Base-by-base conservation (phyloP, 2,113 vertebrate species). In the Terrapene triunguis region DNA sequence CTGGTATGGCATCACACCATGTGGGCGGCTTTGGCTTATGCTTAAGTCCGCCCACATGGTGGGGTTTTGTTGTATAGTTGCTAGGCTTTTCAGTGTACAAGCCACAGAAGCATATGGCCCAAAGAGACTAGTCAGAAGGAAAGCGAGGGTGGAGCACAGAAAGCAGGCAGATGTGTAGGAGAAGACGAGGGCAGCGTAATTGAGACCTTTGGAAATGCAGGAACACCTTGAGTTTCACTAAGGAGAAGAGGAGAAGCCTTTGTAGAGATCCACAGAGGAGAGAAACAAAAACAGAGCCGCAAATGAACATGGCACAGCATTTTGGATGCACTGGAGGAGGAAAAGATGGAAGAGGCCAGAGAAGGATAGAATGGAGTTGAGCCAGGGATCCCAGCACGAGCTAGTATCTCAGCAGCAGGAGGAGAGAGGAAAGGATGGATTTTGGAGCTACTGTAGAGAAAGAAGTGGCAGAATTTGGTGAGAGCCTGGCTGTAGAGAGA, bases 371-470 rank as follows among this genome's bases (percentile, higher is more conserved):
- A 91, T 29, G 24, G 51, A 50, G 8, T 54, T 22, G 53, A 54
- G 53, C 21, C 21, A 54, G 21, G 53, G 53, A 22, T 54, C 53
- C 21, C 53, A 54, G 53, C 53, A 54, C 1, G 8, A 54, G 53
- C 53, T 54, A 54, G 8, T 22, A 22, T 62, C 29, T 62, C 12
- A 32, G 29, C 29, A 65, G 19, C 3, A 10, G 29, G 6, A 48
- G n/a, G 0, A 0, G 6, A 24, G 55, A 32, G 13, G 53, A 24
- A 80, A 6, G 29, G 5, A 6, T 89, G 5, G 14, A 32, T 25
- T 90, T 76, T 84, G 59, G 53, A 95, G 42, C 80, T 65, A 24
- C 11, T 24, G 24, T 5, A 47, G 2, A 55, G 72, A 44, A 84
- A 62, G 72, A 22, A 62, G 32, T 44, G 83, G 89, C 89, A 78